Evolutionary conservation across 1,140 invertebrate genomes (phyloP).

Genomic region (Pogonomyrmex barbatus): DNA sequence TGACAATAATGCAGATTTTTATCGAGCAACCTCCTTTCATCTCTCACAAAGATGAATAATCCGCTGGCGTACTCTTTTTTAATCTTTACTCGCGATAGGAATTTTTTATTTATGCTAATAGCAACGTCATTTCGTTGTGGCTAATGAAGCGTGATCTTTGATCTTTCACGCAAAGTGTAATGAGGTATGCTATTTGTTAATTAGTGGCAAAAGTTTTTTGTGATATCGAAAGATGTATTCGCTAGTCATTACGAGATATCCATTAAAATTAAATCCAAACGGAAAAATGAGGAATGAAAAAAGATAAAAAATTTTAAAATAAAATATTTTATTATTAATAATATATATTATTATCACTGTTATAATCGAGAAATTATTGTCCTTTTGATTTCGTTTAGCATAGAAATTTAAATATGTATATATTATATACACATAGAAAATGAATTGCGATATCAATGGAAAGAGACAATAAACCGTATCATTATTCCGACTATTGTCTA

Average conservation of each 20-base stretch:
- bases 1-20: slow-evolving; percentile 69
- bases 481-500: background rate
- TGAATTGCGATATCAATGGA: background rate
- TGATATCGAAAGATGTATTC: background rate
- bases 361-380: background rate
- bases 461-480: background rate
- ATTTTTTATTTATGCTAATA: slow-evolving; percentile 16
- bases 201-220: background rate
- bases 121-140: background rate
- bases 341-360: background rate
- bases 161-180: background rate
- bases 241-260: background rate
- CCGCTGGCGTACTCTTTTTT: slow-evolving; percentile 13
- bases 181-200: slow-evolving; percentile 5
- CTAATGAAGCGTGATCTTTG: background rate
- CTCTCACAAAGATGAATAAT: slow-evolving; percentile 52
- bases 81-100: slow-evolving; percentile 7
- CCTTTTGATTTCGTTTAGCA: background rate
- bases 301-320: background rate
- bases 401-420: background rate
- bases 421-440: too few species aligned
- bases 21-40: slow-evolving; percentile 50
- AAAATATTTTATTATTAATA: background rate
- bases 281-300: background rate
- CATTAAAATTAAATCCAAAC: slow-evolving; percentile 16